Evolutionary conservation across 2,113 vertebrate species (phyloP), one percentile per base, ranked within the genome.

Genomic region (Oncorhynchus clarkii): DNA sequence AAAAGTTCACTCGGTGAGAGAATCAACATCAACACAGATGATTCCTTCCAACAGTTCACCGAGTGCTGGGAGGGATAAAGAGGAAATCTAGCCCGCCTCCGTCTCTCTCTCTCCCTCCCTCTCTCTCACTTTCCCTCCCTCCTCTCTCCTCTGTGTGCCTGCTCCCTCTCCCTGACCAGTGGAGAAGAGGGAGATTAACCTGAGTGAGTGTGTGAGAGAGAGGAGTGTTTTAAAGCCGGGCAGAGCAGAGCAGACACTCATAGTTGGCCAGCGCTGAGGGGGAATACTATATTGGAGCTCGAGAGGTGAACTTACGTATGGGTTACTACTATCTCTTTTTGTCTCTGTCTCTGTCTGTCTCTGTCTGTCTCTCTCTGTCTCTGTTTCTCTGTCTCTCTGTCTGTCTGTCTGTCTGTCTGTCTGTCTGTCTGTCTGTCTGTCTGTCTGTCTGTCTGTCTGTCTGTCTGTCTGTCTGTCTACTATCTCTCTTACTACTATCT

Each of bases 131-230:
- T 39, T 39, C 8, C 39, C 39, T 39, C 39, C 34, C 39, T 45
- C 39, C 39, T 45, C 39, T 9, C 39, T 45, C 39, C 60, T 20
- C 45, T 65, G 82, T 84, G 78, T 70, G 45, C 14, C 70, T 48
- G 66, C 66, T 64, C 74, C 73, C 79, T 72, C 80, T 78, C 80
- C 79, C 74, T 54, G 51, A 29, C 76, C 80, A 80, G 78, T 80
- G 27, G 76, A 89, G 86, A 89, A 85, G 83, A 84, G 86, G 71
- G 82, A 86, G 85, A 84, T 88, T 87, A 84, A 87, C 89, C 86
- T 90, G 88, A 90, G 86, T 86, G 78, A 90, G 84, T 86, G 78
- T 78, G 64, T 67, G 77, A 76, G 72, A 70, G 73, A 69, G 66
- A 78, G 90, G 59, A 54, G 51, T 54, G 59, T 62, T 62, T 90